Evolutionary conservation across 2,797 vertebrate species (phyloP), one percentile per base, ranked within the genome.

Genomic region (Lophotriccus pileatus): DNA sequence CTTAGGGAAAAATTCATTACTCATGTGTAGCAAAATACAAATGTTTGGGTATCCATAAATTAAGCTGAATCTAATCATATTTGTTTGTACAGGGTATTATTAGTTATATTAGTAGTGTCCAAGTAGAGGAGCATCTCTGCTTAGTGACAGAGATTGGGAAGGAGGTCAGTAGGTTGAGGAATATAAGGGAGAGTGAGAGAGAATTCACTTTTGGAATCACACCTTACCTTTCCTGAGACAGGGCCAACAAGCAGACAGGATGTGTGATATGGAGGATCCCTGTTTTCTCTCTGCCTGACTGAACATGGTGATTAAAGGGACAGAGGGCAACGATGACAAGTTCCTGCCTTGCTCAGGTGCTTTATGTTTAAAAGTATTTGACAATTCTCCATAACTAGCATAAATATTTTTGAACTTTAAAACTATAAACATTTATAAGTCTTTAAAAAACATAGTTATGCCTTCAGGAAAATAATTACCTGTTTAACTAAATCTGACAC

Each of bases 381-480:
- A 56, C 73, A 88, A 36, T 60, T 79, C 44, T 73, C 43, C 36
- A 43, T 66, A 44, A 11, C 15, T 70, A 49, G 43, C 55, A 41
- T 77, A 66, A 95, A 73, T 90, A 90, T 64, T 89, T 91, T 83
- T 79, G 16, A 84, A 78, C 22, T 89, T 90, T 87, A 59, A 92
- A 88, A 85, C 15, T 22, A 19, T 64, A 85, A 94, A 55, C 24
- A 72, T 68, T 87, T 91, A 46, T 64, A 83, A 67, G 25, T 50
- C 36, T 62, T 86, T 18, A 30, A 62, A 92, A 79, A 81, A 39
- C 27, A 23, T 79, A 53, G 27, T 69, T 81, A 64, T 66, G 53
- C 85, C 63, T 88, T 74, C 76, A 89, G 44, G 78, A 95, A 95
- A 96, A 90, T 77, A 96, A 95, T 96, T 90, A 93, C 87, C 64